Conservation (phyloP, 2,797 vertebrate species). For the Myripristis jacobus region DNA sequence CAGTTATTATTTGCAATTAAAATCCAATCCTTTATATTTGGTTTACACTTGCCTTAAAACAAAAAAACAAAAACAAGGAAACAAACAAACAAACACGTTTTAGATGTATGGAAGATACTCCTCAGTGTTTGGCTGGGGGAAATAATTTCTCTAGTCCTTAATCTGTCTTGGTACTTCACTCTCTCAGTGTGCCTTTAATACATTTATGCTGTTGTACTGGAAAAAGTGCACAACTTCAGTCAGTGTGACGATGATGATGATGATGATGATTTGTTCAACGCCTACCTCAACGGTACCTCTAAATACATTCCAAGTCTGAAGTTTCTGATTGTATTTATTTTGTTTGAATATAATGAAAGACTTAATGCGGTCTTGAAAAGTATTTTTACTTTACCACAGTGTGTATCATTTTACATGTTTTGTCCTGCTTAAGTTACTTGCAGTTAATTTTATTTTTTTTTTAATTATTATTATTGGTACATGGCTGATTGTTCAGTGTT, state of each 20-base stretch:
- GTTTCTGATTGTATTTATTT: conserved; percentile 61
- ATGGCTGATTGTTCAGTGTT: conserved; percentile 21
- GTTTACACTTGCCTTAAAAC: conserved; percentile 61
- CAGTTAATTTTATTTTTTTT: conserved; percentile 10
- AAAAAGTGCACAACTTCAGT: conserved; percentile 16
- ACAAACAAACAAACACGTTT: no score
- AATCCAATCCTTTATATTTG: conserved; percentile 19
- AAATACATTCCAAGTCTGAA: conserved; percentile 45
- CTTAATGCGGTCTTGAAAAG: conserved; percentile 22
- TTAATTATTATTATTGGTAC: conserved; percentile 51
- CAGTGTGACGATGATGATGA: conserved; percentile 15
- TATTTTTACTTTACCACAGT: conserved; percentile 29
- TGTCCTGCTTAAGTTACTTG: conserved; percentile 11
- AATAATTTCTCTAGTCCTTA: conserved; percentile 4
- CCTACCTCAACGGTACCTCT: conserved; percentile 67
- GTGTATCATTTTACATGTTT: conserved; percentile 21
- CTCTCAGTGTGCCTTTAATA: conserved; percentile 15
- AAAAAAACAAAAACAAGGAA: no score
- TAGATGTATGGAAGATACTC: not conserved
- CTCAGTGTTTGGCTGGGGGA: not conserved
- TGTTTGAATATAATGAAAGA: conserved; percentile 11
- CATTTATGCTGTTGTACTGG: conserved; percentile 7
- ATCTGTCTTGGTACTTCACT: not conserved
- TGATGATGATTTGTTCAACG: conserved; percentile 35
- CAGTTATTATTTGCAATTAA: conserved; percentile 17